A percentile compares a stretch with the other conserved stretches of the same genome.
phyloP scores from a whole-genome alignment of 2,797 vertebrate species.

The Artibeus jamaicensis region DNA sequence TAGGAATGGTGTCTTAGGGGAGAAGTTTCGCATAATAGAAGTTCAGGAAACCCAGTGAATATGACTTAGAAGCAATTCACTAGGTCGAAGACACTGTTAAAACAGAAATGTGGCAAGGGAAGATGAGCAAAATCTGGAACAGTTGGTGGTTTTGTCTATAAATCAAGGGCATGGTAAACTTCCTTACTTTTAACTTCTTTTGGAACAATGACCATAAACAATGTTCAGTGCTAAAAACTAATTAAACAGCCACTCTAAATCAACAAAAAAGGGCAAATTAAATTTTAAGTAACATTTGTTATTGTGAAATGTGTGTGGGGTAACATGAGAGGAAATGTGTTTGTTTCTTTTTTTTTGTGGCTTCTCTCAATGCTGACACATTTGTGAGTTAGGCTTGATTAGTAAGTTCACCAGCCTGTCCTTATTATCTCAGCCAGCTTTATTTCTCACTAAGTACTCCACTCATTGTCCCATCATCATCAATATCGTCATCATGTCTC shows the following conservation, averaged over 20 bases:
- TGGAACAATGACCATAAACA: slow-evolving; percentile 66
- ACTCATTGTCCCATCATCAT: not conserved
- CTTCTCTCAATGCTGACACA: not conserved
- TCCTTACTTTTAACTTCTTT: slow-evolving; percentile 65
- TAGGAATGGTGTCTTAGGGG: slow-evolving; percentile 57
- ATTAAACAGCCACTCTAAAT: slow-evolving; percentile 74
- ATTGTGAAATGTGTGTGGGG: not conserved
- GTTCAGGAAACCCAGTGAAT: slow-evolving; percentile 57
- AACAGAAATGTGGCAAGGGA: slow-evolving; percentile 29
- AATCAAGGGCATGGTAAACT: slow-evolving; percentile 65
- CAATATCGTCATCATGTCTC: not conserved
- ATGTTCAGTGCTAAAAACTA: slow-evolving; percentile 61
- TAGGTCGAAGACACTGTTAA: slow-evolving; percentile 58
- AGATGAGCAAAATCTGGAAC: not conserved
- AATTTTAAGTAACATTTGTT: slow-evolving; percentile 57
- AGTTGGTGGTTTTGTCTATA: slow-evolving; percentile 57
- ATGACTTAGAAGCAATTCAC: slow-evolving; percentile 66
- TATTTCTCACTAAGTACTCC: not conserved
- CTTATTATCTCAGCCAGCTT: not conserved
- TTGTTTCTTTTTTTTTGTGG: not conserved
- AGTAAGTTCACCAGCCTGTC: not conserved
- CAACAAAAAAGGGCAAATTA: slow-evolving; percentile 44
- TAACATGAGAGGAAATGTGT: not conserved
- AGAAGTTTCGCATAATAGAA: slow-evolving; percentile 40
- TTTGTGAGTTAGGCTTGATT: not conserved